Percentiles rank a stretch among this genome's conserved stretches.
phyloP scores from a whole-genome alignment of 2,888 invertebrate genomes.

The Tuta absoluta region DNA sequence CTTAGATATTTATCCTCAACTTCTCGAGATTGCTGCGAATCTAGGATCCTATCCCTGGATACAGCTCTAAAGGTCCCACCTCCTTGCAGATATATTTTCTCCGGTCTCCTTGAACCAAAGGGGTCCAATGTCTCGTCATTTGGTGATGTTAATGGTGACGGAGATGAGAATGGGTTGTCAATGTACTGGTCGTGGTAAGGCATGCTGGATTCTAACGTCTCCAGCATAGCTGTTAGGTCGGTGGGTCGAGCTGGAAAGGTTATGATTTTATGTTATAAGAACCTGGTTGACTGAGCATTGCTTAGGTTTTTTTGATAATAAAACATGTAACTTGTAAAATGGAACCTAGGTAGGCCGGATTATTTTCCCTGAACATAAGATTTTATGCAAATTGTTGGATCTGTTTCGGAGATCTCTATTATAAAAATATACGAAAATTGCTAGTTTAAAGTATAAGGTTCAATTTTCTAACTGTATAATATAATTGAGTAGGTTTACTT shows the following conservation, averaged over 20 bases:
- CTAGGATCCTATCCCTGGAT: slow-evolving; percentile 71
- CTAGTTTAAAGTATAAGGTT: too few species aligned
- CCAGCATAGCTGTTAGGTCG: slow-evolving; percentile 71
- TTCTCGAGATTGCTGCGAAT: slow-evolving; percentile 67
- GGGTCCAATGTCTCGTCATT: slow-evolving; percentile 71
- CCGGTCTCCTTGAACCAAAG: slow-evolving; percentile 63
- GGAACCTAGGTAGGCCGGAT: too few species aligned
- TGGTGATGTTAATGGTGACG: slow-evolving; percentile 75
- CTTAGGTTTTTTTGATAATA: too few species aligned
- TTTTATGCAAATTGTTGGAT: too few species aligned
- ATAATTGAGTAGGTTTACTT: too few species aligned
- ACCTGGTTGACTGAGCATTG: too few species aligned
- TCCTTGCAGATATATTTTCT: slow-evolving; percentile 75
- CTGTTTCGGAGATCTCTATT: too few species aligned
- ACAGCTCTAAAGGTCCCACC: slow-evolving; percentile 75
- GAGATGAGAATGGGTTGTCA: slow-evolving; percentile 78
- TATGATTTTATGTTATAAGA: neutral
- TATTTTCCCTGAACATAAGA: too few species aligned
- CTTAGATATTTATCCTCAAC: slow-evolving; percentile 74
- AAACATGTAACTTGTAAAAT: too few species aligned
- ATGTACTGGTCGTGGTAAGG: slow-evolving; percentile 74
- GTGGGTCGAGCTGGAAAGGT: slow-evolving; percentile 63
- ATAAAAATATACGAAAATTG: too few species aligned
- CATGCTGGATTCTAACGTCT: slow-evolving; percentile 66
- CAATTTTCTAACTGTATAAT: too few species aligned